phyloP scores from a whole-genome alignment of 2,113 vertebrate genomes.

The Pandion haliaetus region DNA sequence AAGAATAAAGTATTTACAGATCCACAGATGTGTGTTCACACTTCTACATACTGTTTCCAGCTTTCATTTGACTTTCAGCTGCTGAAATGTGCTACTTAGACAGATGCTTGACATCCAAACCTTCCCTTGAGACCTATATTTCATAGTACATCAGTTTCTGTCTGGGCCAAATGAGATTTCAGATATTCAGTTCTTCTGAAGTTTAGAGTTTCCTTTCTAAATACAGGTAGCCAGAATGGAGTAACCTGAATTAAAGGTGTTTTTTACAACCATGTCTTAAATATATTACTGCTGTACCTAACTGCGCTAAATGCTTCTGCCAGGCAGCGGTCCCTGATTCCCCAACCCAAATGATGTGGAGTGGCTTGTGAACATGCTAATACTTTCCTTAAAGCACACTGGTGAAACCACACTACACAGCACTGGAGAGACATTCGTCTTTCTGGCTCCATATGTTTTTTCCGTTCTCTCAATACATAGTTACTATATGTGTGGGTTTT shows the following conservation, averaged over 20 bases:
- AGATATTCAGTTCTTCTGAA: neutral
- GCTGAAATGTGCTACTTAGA: conserved; percentile 30
- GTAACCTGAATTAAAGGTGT: neutral
- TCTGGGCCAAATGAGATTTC: neutral
- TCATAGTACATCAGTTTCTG: neutral
- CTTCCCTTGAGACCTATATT: neutral
- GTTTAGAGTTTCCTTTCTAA: neutral
- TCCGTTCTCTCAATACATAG: neutral
- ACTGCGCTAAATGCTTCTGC: neutral
- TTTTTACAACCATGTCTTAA: neutral
- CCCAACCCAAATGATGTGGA: neutral
- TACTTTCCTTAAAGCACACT: neutral
- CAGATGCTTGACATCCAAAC: conserved; percentile 5
- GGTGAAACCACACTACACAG: neutral
- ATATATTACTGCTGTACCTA: neutral
- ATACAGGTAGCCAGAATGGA: neutral
- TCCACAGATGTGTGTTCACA: conserved; percentile 19
- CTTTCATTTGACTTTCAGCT: neutral
- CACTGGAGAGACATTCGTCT: neutral
- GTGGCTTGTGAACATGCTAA: neutral
- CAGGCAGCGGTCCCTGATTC: neutral
- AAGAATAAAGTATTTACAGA: conserved; percentile 39
- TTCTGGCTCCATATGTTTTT: neutral
- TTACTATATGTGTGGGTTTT: neutral
- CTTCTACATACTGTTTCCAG: conserved; percentile 9